Conservation (phyloP, 2,113 vertebrate genomes). For the Dicentrarchus labrax region DNA sequence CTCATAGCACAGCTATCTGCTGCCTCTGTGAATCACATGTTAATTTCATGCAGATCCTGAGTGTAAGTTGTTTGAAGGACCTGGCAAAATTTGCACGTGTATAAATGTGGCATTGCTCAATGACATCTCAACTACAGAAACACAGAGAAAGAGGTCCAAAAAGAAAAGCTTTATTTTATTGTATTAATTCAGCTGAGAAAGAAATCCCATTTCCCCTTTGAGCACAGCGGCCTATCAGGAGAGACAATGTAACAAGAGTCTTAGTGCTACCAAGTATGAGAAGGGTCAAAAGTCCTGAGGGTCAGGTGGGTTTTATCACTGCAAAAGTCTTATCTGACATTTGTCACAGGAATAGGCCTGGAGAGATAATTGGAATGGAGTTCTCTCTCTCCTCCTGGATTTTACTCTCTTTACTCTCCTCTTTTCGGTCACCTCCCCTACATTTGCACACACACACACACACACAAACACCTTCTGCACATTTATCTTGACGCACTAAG, state of each 20-base stretch:
- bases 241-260: conserved; percentile 58
- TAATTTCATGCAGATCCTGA: conserved; percentile 22
- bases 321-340: conserved; percentile 73
- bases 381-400: conserved; percentile 36
- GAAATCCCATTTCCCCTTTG: conserved; percentile 48
- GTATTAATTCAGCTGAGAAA: conserved; percentile 46
- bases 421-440: not conserved
- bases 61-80: not conserved
- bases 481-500: conserved; percentile 60
- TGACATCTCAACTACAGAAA: not conserved
- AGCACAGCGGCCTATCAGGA: conserved; percentile 47
- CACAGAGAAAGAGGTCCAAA: conserved; percentile 1
- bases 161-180: conserved; percentile 45
- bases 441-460: conserved; percentile 6
- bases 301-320: conserved; percentile 69
- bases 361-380: conserved; percentile 73
- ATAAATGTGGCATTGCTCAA: not conserved
- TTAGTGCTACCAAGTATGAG: conserved; percentile 51
- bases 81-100: not conserved
- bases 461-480: conserved; percentile 38
- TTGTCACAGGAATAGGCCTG: conserved; percentile 62
- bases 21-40: not conserved
- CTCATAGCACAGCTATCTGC: conserved; percentile 11
- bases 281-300: conserved; percentile 65
- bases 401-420: conserved; percentile 10